Evolutionary conservation across 2,113 vertebrate genomes (phyloP).

Genomic region (Rutilus rutilus): DNA sequence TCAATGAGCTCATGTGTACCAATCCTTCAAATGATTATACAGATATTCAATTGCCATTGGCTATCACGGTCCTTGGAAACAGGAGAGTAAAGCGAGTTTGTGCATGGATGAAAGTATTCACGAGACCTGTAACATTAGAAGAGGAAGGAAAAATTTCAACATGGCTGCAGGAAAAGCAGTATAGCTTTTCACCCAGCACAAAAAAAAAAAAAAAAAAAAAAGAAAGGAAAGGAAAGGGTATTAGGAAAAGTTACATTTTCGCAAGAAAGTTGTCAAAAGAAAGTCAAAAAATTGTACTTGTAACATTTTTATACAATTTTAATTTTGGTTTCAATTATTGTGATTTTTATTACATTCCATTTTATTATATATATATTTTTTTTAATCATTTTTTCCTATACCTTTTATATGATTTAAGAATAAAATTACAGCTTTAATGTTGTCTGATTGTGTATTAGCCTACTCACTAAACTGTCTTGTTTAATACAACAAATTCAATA

Average conservation of each 20-base stretch:
- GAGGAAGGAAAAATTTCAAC: neutral
- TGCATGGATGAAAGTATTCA: conserved; percentile 49
- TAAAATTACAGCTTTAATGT: neutral
- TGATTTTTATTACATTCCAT: too few species aligned
- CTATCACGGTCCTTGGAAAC: conserved; percentile 41
- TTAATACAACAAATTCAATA: neutral
- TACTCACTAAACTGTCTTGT: neutral
- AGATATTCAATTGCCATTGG: conserved; percentile 41
- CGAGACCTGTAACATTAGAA: neutral
- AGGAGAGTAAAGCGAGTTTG: neutral
- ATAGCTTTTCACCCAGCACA: neutral
- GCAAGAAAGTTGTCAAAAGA: too few species aligned
- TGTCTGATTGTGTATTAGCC: neutral
- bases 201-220: neutral
- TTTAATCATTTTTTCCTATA: neutral
- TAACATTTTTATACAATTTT: too few species aligned
- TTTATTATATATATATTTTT: neutral
- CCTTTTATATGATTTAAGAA: neutral
- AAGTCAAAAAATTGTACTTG: too few species aligned
- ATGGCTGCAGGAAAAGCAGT: neutral
- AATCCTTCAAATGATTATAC: conserved; percentile 17
- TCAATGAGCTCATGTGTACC: conserved; percentile 11
- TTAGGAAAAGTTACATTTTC: neutral
- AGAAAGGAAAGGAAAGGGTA: neutral
- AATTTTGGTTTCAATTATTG: too few species aligned